phyloP scores from a whole-genome alignment of 2,888 invertebrate species.

The Drosophila yooni region DNA sequence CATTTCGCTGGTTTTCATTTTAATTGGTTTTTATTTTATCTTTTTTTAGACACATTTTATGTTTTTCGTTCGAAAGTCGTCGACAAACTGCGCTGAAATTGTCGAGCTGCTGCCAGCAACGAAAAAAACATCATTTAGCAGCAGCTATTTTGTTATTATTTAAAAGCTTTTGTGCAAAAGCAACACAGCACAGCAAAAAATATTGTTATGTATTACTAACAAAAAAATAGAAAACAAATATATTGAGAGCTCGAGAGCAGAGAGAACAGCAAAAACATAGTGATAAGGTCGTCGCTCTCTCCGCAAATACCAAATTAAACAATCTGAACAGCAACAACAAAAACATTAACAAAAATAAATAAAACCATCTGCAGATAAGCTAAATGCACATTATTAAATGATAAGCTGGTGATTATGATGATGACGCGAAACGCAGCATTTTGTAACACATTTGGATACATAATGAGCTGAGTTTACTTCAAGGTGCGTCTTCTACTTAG shows the following conservation, averaged over 20 bases:
- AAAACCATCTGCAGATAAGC: conserved; percentile 65
- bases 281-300: conserved; percentile 62
- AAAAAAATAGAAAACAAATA: conserved; percentile 32
- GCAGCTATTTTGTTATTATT: conserved; percentile 74
- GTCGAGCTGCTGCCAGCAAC: conserved; percentile 50
- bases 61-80: conserved; percentile 82
- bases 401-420: conserved; percentile 49
- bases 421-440: conserved; percentile 31
- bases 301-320: conserved; percentile 65
- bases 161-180: conserved; percentile 63
- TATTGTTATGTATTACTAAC: conserved; percentile 58
- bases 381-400: conserved; percentile 67
- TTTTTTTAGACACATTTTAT: conserved; percentile 66
- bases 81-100: conserved; percentile 79
- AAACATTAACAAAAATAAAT: conserved; percentile 28
- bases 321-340: conserved; percentile 41
- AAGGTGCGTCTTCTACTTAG: conserved; percentile 30
- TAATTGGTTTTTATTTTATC: conserved; percentile 41
- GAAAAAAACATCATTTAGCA: conserved; percentile 55
- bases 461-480: conserved; percentile 3
- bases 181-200: conserved; percentile 41
- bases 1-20: conserved; percentile 37
- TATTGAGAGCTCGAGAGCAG: conserved; percentile 36
- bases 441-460: conserved; percentile 21
- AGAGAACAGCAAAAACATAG: conserved; percentile 20